Percentiles rank a stretch among this genome's conserved stretches.
Conservation (phyloP, 1,140 invertebrate species). For the Tribolium castaneum region DNA sequence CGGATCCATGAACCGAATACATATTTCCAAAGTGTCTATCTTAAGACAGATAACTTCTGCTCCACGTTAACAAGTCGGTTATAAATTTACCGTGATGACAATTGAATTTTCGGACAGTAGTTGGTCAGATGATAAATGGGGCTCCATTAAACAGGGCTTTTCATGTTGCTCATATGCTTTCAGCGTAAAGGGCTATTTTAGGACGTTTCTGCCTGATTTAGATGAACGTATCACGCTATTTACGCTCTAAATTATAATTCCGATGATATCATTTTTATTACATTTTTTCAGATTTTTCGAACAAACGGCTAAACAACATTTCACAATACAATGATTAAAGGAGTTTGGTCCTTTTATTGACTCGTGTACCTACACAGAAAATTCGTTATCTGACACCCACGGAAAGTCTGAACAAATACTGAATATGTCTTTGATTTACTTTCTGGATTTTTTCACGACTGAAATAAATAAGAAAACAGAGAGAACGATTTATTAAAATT, state of each 20-base stretch:
- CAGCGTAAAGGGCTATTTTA: too few species aligned
- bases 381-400: too few species aligned
- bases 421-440: neutral
- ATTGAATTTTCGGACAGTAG: neutral
- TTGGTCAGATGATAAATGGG: neutral
- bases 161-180: neutral
- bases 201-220: too few species aligned
- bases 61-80: slow-evolving; percentile 11
- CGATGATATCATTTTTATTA: too few species aligned
- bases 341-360: too few species aligned
- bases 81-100: slow-evolving; percentile 2
- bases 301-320: too few species aligned
- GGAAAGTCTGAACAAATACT: neutral
- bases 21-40: slow-evolving; percentile 18
- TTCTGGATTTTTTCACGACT: neutral
- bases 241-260: too few species aligned
- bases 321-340: too few species aligned
- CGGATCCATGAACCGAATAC: slow-evolving; percentile 26
- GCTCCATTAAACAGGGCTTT: neutral
- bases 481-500: neutral
- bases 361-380: too few species aligned
- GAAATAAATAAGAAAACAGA: neutral
- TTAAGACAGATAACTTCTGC: slow-evolving; percentile 16
- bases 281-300: too few species aligned
- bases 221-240: too few species aligned